Percentiles rank a stretch among this genome's conserved stretches.
phyloP scores from a whole-genome alignment of 2,888 invertebrate genomes.

The Limnephilus rhombicus region DNA sequence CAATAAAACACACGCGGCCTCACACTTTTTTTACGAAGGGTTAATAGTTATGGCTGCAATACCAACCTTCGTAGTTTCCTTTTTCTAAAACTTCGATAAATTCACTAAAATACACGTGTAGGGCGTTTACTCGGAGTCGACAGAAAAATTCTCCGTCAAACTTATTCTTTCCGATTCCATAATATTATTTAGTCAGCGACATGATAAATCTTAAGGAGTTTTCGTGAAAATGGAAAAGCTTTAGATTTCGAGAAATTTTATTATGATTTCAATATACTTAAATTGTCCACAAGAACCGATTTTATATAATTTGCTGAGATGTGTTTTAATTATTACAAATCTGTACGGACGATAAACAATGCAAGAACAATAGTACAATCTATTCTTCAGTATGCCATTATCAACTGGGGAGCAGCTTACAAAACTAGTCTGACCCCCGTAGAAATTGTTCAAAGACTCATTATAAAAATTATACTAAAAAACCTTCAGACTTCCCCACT shows the following conservation, averaged over 20 bases:
- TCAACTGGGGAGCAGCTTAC: too few species aligned
- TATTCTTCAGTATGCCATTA: too few species aligned
- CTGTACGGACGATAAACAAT: neutral
- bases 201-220: neutral
- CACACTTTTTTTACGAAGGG: slow-evolving; percentile 49
- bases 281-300: neutral
- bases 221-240: neutral
- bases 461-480: too few species aligned
- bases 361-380: neutral
- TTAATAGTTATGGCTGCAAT: slow-evolving; percentile 52
- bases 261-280: neutral
- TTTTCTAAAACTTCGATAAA: neutral
- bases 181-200: neutral
- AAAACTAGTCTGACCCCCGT: too few species aligned
- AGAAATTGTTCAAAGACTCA: too few species aligned
- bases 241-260: neutral
- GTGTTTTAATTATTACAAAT: neutral
- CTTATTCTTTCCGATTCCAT: neutral
- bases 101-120: neutral
- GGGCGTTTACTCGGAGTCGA: neutral
- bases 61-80: neutral
- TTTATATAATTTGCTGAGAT: neutral
- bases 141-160: neutral
- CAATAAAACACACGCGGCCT: slow-evolving; percentile 52
- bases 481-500: too few species aligned